A percentile compares a stretch with the other conserved stretches of the same genome.
phyloP scores from a whole-genome alignment of 2,888 invertebrate species.

The Trissolcus brochymenae region DNA sequence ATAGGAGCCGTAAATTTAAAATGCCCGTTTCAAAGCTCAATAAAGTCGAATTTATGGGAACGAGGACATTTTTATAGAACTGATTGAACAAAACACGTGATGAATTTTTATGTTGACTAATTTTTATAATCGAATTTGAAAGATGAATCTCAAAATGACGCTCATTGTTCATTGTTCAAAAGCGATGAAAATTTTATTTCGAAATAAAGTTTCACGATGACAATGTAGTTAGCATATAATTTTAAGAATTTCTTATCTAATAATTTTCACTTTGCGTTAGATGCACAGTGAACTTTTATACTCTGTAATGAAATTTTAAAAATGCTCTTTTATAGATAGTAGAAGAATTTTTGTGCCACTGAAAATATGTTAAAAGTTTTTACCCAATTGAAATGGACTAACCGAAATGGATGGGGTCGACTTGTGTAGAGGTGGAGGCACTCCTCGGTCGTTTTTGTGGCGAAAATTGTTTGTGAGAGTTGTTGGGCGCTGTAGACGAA shows the following conservation, averaged over 20 bases:
- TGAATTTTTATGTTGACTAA: constrained; percentile 16
- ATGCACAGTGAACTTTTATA: too few species aligned
- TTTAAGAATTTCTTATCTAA: too few species aligned
- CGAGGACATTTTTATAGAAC: constrained; percentile 19
- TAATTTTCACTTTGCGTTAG: too few species aligned
- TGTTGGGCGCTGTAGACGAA: constrained; percentile 66
- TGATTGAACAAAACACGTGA: background rate
- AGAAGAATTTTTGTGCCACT: too few species aligned
- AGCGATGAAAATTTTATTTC: too few species aligned
- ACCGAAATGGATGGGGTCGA: constrained; percentile 91
- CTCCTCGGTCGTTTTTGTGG: constrained; percentile 86
- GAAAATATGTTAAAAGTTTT: too few species aligned
- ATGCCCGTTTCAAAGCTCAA: constrained; percentile 18
- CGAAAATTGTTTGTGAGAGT: constrained; percentile 76
- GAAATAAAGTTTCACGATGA: too few species aligned
- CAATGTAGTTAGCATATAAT: too few species aligned
- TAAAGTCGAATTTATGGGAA: constrained; percentile 14
- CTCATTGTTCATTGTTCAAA: too few species aligned
- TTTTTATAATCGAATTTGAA: constrained; percentile 3
- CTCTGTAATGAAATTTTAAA: too few species aligned
- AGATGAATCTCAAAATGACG: too few species aligned
- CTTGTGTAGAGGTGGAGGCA: constrained; percentile 89
- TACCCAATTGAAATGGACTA: background rate
- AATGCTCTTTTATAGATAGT: too few species aligned
- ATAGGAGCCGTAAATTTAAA: constrained; percentile 33